Base-by-base conservation (phyloP, 2,888 invertebrate species). In the Orchesella flavescens region DNA sequence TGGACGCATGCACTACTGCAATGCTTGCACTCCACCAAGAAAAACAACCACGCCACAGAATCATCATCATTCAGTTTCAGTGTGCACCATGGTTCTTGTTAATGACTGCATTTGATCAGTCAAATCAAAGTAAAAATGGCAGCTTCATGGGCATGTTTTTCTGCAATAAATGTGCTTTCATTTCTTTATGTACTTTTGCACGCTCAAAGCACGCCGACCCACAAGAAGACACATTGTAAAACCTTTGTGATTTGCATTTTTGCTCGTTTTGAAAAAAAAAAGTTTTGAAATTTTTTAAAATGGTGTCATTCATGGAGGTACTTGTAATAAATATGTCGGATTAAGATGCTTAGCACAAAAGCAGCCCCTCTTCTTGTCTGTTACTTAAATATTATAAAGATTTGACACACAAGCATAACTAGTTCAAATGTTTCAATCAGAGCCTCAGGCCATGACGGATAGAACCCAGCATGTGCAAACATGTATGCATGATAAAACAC, bases 401-500 rank as follows among this genome's bases (percentile, higher is more conserved):
- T 76, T 84, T 74, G 84, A 84, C 84, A 84, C 71, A 75, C 66
- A 77, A 69, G 83, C 61, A 59, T 74, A 83, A 83, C 84, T 84
- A 79, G 84, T 84, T 84, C 84, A 84, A 84, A 84, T 79, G 69
- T 69, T 83, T 83, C 83, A 74, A 83, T 77, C 61, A 61, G 63
- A 66, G 75, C 84, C 84, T 75, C 55, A 79, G 79, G 84, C 84
- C 79, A 84, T 84, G 84, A 79, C 79, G 79, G 79, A 84, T 59
- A 63, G 69, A 46, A 74, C 69, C 46, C 69, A 75, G 75, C 74
- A 84, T 79, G 84, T 69, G 65, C 74, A 79, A 79, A 84, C 49
- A 21, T 79, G 71, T 77, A 84, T 79, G 84, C 84, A 79, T 84
- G 84, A 84, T 84, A 84, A 84, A 79, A 49, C 74, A 84, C 78